Evolutionary conservation across 2,113 vertebrate species (phyloP).

Genomic region (Paramisgurnus dabryanus): DNA sequence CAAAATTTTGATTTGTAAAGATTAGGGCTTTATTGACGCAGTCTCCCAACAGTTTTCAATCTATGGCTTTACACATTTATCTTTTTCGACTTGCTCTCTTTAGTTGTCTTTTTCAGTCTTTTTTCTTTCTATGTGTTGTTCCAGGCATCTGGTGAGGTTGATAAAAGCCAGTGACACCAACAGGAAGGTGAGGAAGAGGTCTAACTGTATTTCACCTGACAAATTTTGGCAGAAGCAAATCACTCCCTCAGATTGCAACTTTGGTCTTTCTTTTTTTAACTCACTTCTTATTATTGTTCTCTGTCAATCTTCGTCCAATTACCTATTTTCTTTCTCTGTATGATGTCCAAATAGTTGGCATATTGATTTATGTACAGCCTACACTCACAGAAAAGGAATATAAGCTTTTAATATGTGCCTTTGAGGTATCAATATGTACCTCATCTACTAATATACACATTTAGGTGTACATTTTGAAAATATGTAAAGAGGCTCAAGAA

Average conservation of each 20-base stretch:
- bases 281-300: neutral
- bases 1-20: no score
- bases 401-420: constrained; percentile 4
- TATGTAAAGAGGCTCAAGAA: no score
- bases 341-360: neutral
- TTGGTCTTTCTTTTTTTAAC: neutral
- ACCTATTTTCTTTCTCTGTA: neutral
- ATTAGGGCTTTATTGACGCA: neutral
- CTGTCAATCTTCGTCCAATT: neutral
- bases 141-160: constrained; percentile 24
- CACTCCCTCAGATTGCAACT: neutral
- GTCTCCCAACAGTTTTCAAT: neutral
- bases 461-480: no score
- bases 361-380: no score
- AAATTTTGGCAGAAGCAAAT: neutral
- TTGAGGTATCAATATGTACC: neutral
- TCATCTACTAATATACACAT: no score
- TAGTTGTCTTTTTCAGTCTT: neutral
- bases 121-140: neutral
- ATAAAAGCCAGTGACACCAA: constrained; percentile 41
- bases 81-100: neutral
- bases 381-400: neutral
- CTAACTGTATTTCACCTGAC: constrained; percentile 32
- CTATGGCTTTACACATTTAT: neutral
- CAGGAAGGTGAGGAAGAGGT: constrained; percentile 34